Conservation (phyloP, 2,888 invertebrate genomes). For the Nomada ruficornis region DNA sequence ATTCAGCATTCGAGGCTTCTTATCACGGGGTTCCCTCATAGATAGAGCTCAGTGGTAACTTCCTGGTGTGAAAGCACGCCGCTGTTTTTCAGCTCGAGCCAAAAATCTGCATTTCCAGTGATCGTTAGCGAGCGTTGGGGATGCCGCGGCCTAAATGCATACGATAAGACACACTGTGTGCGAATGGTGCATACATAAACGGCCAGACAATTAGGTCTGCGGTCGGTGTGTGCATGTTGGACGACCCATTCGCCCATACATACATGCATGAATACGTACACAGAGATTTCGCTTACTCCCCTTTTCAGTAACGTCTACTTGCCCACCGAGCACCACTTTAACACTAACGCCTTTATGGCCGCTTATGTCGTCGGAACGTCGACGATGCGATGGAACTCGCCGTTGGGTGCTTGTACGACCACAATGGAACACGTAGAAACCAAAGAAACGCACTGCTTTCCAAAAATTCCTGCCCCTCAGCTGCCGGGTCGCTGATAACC, state of each 20-base stretch:
- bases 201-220: constrained; percentile 58
- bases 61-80: constrained; percentile 24
- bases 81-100: constrained; percentile 27
- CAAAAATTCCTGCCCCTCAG: constrained; percentile 26
- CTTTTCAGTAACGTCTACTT: constrained; percentile 21
- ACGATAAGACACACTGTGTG: constrained; percentile 53
- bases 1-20: background rate
- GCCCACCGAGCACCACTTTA: constrained; percentile 25
- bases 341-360: constrained; percentile 52
- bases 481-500: constrained; percentile 39
- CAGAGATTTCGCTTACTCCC: constrained; percentile 23
- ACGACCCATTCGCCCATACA: background rate
- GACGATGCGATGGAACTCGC: constrained; percentile 19
- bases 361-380: constrained; percentile 30
- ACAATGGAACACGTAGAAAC: constrained; percentile 25
- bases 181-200: constrained; percentile 39
- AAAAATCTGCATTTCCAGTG: constrained; percentile 54
- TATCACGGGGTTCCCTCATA: background rate
- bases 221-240: constrained; percentile 41
- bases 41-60: background rate
- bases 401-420: constrained; percentile 16
- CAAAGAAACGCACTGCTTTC: constrained; percentile 21
- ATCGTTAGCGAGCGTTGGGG: constrained; percentile 43
- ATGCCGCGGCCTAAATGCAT: constrained; percentile 54
- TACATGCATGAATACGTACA: constrained; percentile 4